Evolutionary conservation across 92 coral and sea anemone species (phyloP), one percentile per base, ranked within the genome.

Genomic region (Phenganax subtilis): DNA sequence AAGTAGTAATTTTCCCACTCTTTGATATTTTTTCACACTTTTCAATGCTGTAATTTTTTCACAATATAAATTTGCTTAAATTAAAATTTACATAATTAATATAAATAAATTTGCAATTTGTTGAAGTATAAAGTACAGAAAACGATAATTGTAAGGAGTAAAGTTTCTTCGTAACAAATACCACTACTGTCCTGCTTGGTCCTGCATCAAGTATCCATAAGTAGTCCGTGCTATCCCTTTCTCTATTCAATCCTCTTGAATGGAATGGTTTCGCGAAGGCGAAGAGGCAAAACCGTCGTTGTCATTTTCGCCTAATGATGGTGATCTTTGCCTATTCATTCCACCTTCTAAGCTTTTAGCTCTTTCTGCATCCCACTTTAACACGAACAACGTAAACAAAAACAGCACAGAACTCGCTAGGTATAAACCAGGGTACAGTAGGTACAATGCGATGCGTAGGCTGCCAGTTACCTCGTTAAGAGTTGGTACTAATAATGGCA

Each of bases 341-440:
- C 14, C 28, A 15, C 20, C 47, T 61, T 61, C 67, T 12, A 73
- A 20, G 11, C 2, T 57, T 55, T 78, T 78, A 0, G 73, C 82
- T 59, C 47, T 61, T 37, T 63, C 55, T 10, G 59, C 73, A 85
- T 94, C 97, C 54, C 96, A 84, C 86, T 92, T 94, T 54, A 94
- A 85, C 0, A 92, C 96, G 28, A 92, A 90, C 82, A 93, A 71
- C 17, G 98, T 92, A 64, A 91, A 85, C 81, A 94, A 84, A 67
- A 93, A 94, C 66, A 94, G 30, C 67, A 87, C 91, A 5, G 98
- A 94, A 60, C 98, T 93, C 10, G 92, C 74, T 44, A 92, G 87
- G 75, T 94, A 94, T 56, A 94, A 80, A 16, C 98, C 97, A 9
- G 98, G 98, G 77, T 68, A 94, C 17, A 94, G 82, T 52, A 94